Conservation (phyloP, 1,140 invertebrate species). For the Cotesia typhae region DNA sequence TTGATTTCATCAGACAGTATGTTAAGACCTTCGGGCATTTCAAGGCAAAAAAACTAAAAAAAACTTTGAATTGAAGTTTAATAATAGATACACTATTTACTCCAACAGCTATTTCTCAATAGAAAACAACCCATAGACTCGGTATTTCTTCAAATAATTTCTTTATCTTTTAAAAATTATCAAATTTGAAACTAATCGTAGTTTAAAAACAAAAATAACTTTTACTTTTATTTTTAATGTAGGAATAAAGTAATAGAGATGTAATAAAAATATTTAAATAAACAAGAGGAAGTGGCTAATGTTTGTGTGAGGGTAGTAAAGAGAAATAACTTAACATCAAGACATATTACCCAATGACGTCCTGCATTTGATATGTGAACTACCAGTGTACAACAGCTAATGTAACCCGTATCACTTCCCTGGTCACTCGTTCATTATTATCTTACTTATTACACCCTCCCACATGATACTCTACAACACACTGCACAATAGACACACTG, state of each 20-base stretch:
- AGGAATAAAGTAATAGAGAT: not conserved
- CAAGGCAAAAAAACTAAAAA: no score
- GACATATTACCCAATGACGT: constrained; percentile 37
- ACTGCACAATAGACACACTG: not conserved
- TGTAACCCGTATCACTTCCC: constrained; percentile 38
- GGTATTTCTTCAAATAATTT: not conserved
- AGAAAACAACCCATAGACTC: not conserved
- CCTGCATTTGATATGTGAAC: constrained; percentile 26
- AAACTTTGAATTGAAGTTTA: no score
- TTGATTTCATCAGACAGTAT: no score
- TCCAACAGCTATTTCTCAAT: not conserved
- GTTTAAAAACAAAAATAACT: no score
- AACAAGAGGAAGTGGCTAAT: constrained; percentile 31
- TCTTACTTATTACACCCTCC: constrained; percentile 29
- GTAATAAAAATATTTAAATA: not conserved
- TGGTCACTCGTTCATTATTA: constrained; percentile 37
- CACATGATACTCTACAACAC: constrained; percentile 29
- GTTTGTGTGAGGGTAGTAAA: constrained; percentile 22
- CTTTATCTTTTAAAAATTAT: no score
- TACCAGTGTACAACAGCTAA: constrained; percentile 7
- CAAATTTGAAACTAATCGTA: no score
- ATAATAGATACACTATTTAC: no score
- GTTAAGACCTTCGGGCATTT: no score
- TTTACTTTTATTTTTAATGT: not conserved
- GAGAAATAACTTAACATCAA: constrained; percentile 17